These are phyloP conservation scores for Dasysyrphus albostriatus DNA, from an alignment of 2,888 invertebrate species.

Conservation along the genomic window DNA sequence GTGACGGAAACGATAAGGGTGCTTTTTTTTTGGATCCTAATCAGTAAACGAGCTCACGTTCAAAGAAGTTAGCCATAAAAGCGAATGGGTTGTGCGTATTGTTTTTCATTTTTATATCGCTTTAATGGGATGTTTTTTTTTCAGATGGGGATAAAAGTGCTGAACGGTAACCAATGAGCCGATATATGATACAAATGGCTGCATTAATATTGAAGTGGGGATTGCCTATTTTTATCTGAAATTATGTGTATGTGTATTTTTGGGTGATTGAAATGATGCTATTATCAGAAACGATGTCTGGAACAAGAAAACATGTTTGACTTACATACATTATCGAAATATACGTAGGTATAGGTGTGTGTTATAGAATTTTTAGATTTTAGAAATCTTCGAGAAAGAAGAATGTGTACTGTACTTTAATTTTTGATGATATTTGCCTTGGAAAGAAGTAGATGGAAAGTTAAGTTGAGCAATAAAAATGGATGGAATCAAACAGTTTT, in stretches of 20 bases:
- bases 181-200: slow-evolving; percentile 43
- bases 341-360: neutral
- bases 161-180: slow-evolving; percentile 42
- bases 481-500: too few relatives aligned
- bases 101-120: slow-evolving; percentile 66
- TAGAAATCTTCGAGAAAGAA: neutral
- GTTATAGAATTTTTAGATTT: neutral
- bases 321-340: neutral
- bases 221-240: slow-evolving; percentile 38
- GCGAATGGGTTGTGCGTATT: slow-evolving; percentile 58
- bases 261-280: slow-evolving; percentile 47
- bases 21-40: slow-evolving; percentile 30
- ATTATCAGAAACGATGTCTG: neutral
- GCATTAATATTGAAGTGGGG: slow-evolving; percentile 47
- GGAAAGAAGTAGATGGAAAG: too few relatives aligned
- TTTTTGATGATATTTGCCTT: neutral
- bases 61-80: slow-evolving; percentile 54
- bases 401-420: neutral
- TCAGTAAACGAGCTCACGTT: slow-evolving; percentile 64
- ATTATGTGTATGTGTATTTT: slow-evolving; percentile 1
- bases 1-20: slow-evolving; percentile 15
- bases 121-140: slow-evolving; percentile 37
- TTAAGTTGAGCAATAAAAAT: too few relatives aligned
- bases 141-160: slow-evolving; percentile 1
- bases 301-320: neutral